phyloP scores from a whole-genome alignment of 2,888 invertebrate genomes.

The Thecocarcelia acutangulata region DNA sequence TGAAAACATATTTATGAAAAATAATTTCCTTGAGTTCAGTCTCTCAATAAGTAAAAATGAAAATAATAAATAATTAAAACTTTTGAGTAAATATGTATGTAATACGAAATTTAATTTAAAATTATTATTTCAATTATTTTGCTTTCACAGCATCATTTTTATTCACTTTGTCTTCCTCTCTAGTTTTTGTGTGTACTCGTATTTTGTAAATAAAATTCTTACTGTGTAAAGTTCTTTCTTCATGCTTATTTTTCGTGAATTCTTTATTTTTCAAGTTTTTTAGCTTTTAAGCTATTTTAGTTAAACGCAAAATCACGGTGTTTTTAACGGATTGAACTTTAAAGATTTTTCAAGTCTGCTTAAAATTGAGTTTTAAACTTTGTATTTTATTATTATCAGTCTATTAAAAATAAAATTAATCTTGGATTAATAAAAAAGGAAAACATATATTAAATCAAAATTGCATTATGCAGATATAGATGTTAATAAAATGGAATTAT shows the following conservation, averaged over 20 bases:
- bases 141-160: constrained; percentile 53
- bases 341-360: constrained; percentile 53
- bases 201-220: constrained; percentile 48
- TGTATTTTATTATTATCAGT: constrained; percentile 67
- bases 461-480: background rate
- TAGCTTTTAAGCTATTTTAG: constrained; percentile 46
- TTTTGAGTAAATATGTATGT: constrained; percentile 2
- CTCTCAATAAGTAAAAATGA: constrained; percentile 76
- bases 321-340: constrained; percentile 68
- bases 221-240: constrained; percentile 29
- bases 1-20: constrained; percentile 53
- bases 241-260: background rate
- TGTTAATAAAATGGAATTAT: constrained; percentile 35
- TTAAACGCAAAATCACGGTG: constrained; percentile 60
- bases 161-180: constrained; percentile 31
- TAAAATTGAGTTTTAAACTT: constrained; percentile 64
- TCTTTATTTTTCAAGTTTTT: constrained; percentile 32
- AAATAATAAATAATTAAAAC: constrained; percentile 40
- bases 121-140: constrained; percentile 65
- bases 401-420: constrained; percentile 67
- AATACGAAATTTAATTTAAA: constrained; percentile 22
- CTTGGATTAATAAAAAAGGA: constrained; percentile 64
- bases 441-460: constrained; percentile 22
- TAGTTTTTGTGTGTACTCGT: constrained; percentile 37
- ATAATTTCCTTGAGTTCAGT: constrained; percentile 73